These are phyloP conservation scores for Pseudanteris insignis DNA, from an alignment of 2,888 invertebrate species.

Conservation along the genomic window DNA sequence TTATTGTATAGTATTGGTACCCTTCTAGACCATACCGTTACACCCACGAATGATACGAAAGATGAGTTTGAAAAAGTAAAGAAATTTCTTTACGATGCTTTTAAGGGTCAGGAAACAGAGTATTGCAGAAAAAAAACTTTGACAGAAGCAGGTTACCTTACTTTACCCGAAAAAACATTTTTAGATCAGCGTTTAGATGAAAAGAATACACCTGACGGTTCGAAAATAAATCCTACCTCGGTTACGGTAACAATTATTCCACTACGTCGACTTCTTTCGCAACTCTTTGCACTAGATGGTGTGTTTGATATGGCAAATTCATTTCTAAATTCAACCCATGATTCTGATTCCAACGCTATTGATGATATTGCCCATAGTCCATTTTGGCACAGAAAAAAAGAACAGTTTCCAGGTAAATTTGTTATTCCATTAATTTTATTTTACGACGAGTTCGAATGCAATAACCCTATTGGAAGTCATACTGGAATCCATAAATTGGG, in stretches of 20 bases:
- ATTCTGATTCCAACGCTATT: not conserved
- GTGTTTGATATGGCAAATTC: constrained; percentile 7
- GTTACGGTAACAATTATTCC: constrained; percentile 3
- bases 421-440: not conserved
- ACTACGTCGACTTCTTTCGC: constrained; percentile 5
- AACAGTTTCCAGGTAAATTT: constrained; percentile 2
- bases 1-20: not conserved
- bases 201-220: not conserved
- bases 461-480: constrained; percentile 5
- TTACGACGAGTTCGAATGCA: constrained; percentile 8
- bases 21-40: not conserved
- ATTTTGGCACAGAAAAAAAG: constrained; percentile 1
- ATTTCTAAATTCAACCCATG: not conserved
- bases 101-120: not conserved
- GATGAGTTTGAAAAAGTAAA: not conserved
- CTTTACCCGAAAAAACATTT: not conserved
- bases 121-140: not conserved
- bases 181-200: constrained; percentile 3
- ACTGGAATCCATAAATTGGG: constrained; percentile 3
- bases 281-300: constrained; percentile 8
- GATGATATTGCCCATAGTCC: not conserved
- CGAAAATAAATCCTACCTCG: not conserved
- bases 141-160: not conserved
- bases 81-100: not conserved
- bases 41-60: not conserved